Conservation (phyloP, 1,140 invertebrate species). For the Hesperophylax magnus region DNA sequence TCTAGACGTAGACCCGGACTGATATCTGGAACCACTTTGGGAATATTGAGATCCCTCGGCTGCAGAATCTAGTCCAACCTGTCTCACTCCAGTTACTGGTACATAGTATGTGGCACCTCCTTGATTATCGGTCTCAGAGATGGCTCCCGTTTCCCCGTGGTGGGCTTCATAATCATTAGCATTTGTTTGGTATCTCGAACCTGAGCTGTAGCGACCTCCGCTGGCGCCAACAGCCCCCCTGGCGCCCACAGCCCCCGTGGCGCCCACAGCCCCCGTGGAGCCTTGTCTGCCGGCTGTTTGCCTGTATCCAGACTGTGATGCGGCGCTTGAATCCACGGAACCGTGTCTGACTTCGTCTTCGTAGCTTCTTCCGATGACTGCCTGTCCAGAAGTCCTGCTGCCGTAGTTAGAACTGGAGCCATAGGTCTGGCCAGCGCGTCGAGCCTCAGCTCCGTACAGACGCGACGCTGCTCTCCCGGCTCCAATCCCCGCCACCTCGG, state of each 20-base stretch:
- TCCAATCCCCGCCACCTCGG: neutral
- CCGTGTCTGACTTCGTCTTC: neutral
- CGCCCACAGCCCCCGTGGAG: neutral
- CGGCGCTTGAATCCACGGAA: neutral
- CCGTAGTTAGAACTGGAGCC: slow-evolving; percentile 4
- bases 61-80: slow-evolving; percentile 10
- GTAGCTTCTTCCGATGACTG: neutral
- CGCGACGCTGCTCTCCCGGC: neutral
- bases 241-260: neutral
- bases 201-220: neutral
- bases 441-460: neutral
- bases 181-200: neutral
- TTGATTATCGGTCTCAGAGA: neutral
- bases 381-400: slow-evolving; percentile 12
- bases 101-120: neutral
- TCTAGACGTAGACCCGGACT: neutral
- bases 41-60: slow-evolving; percentile 15
- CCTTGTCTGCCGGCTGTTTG: slow-evolving; percentile 6
- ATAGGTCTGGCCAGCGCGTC: neutral
- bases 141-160: slow-evolving; percentile 27
- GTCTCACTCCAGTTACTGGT: slow-evolving; percentile 36
- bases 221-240: neutral
- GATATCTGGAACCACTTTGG: slow-evolving; percentile 11
- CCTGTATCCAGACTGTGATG: neutral
- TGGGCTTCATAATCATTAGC: slow-evolving; percentile 1